phyloP scores from a whole-genome alignment of 2,888 invertebrate genomes.

The Hirtodrosophila cameraria region DNA sequence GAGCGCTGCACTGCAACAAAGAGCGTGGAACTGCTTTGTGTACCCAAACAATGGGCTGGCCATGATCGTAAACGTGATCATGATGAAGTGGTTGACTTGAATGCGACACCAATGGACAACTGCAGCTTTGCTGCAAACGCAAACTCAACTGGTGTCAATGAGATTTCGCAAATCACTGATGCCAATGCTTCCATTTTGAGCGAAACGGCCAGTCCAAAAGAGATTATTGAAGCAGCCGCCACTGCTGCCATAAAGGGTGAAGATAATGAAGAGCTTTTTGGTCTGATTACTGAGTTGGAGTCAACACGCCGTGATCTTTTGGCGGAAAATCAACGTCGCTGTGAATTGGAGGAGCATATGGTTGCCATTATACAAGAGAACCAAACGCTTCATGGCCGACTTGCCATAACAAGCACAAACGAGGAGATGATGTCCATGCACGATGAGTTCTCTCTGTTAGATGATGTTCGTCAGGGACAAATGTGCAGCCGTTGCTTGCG shows the following conservation, averaged over 20 bases:
- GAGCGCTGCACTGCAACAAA: slow-evolving; percentile 49
- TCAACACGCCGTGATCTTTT: slow-evolving; percentile 88
- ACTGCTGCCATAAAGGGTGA: slow-evolving; percentile 60
- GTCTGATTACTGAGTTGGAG: slow-evolving; percentile 89
- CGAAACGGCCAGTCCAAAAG: slow-evolving; percentile 38
- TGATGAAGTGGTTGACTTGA: slow-evolving; percentile 27
- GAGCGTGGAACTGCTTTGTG: slow-evolving; percentile 9
- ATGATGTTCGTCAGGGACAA: slow-evolving; percentile 95
- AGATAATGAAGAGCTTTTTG: slow-evolving; percentile 84
- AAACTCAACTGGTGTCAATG: slow-evolving; percentile 80
- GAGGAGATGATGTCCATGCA: slow-evolving; percentile 90
- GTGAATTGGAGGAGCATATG: slow-evolving; percentile 91
- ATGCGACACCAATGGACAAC: slow-evolving; percentile 30
- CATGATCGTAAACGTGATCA: too few species aligned
- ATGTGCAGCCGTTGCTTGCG: slow-evolving; percentile 92
- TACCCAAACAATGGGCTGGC: slow-evolving; percentile 24
- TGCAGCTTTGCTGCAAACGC: slow-evolving; percentile 58
- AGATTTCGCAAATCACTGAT: slow-evolving; percentile 47
- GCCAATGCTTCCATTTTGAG: slow-evolving; percentile 47
- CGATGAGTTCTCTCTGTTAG: slow-evolving; percentile 92
- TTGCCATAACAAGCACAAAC: slow-evolving; percentile 85
- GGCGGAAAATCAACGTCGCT: slow-evolving; percentile 89
- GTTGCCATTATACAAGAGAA: slow-evolving; percentile 85
- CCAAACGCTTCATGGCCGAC: slow-evolving; percentile 82
- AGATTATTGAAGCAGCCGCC: slow-evolving; percentile 42